These are phyloP conservation scores for Prunella fulvescens DNA, from an alignment of 2,113 vertebrate genomes.

Conservation along the genomic window DNA sequence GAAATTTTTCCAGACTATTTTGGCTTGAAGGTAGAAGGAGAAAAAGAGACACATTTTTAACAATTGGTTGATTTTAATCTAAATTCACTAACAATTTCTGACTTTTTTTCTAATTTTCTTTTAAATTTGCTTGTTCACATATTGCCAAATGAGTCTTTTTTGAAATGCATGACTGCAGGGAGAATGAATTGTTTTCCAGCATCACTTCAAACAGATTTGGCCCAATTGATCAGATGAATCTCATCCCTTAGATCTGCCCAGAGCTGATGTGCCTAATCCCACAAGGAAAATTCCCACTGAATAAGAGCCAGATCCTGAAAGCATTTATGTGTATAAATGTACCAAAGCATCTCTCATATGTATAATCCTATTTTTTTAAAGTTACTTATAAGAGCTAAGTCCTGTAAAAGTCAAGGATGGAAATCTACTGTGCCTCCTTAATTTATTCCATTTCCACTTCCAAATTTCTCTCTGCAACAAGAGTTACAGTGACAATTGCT, in stretches of 20 bases:
- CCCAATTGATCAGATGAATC: background rate
- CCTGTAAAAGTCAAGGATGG: background rate
- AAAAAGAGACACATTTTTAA: background rate
- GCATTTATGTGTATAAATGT: background rate
- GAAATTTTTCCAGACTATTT: constrained; percentile 34
- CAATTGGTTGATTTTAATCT: background rate
- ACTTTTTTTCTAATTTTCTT: background rate
- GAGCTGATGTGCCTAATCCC: background rate
- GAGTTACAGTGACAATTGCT: background rate
- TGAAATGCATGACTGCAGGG: background rate
- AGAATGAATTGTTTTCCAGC: background rate
- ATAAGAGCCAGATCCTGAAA: background rate
- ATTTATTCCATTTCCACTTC: constrained; percentile 19
- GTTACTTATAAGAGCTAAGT: background rate
- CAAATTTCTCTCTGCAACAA: background rate
- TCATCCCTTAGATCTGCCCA: background rate
- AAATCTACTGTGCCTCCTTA: background rate
- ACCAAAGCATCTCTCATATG: background rate
- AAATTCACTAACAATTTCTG: background rate
- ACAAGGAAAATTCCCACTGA: background rate
- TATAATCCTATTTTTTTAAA: background rate
- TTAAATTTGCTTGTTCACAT: background rate
- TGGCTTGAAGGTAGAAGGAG: background rate
- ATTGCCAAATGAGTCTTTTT: background rate
- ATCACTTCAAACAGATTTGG: background rate